Evolutionary conservation across 2,888 invertebrate species (phyloP).

Genomic region (Drosophila vallismaia): DNA sequence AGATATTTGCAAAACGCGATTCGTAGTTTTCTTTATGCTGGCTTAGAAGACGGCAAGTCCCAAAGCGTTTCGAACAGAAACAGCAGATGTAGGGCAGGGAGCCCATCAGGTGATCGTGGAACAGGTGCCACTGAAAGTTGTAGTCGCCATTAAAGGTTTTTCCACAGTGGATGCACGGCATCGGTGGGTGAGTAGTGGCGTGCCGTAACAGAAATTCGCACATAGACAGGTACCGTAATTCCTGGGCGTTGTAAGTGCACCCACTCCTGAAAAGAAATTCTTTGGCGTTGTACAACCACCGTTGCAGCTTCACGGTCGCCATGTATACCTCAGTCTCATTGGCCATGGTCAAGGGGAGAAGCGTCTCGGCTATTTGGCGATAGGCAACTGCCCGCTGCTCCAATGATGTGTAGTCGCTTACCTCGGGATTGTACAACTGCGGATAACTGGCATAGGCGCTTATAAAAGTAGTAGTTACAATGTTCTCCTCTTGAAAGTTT

Average conservation of each 20-base stretch:
- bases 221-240: not conserved
- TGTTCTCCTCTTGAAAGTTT: not conserved
- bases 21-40: not conserved
- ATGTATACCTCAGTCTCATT: not conserved
- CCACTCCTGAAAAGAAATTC: not conserved
- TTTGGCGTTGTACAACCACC: not conserved
- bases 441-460: not conserved
- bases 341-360: not conserved
- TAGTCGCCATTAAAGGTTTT: not conserved
- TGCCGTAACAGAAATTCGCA: not conserved
- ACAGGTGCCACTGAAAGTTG: not conserved
- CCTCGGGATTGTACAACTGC: not conserved
- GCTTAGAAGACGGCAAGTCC: not conserved
- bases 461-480: not conserved
- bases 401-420: not conserved
- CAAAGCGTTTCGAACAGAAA: not conserved
- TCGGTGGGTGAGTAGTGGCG: not conserved
- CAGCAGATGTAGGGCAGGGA: not conserved
- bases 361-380: not conserved
- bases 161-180: not conserved
- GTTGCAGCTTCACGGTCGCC: not conserved
- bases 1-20: not conserved
- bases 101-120: not conserved
- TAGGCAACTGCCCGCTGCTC: not conserved
- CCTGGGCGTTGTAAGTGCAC: not conserved